Conservation (phyloP, 2,888 invertebrate species). For the Conistra vaccinii region DNA sequence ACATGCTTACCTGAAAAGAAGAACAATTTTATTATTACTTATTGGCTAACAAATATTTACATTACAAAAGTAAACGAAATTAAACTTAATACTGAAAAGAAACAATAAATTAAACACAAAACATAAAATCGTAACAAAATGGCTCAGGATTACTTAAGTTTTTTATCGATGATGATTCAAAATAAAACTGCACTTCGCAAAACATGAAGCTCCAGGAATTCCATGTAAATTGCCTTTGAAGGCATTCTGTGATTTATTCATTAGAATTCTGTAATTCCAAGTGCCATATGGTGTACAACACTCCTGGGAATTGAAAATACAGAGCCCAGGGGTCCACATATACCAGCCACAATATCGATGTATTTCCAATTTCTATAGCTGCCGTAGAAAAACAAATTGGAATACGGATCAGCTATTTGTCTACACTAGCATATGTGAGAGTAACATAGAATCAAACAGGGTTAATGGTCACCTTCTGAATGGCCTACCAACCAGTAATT, state of each 20-base stretch:
- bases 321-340: conserved; percentile 24
- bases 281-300: conserved; percentile 37
- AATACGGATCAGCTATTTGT: conserved; percentile 19
- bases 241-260: conserved; percentile 42
- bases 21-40: conserved; percentile 4
- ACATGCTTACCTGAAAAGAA: conserved; percentile 59
- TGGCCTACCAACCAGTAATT: conserved; percentile 19
- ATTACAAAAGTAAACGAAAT: conserved; percentile 7
- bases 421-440: conserved; percentile 15
- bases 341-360: conserved; percentile 23
- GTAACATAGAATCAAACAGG: conserved; percentile 30
- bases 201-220: conserved; percentile 9
- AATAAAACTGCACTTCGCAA: conserved; percentile 21
- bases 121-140: neutral
- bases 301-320: conserved; percentile 33
- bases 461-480: conserved; percentile 30
- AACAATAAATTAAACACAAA: neutral
- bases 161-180: conserved; percentile 8
- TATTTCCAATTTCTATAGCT: conserved; percentile 16
- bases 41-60: conserved; percentile 18
- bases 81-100: neutral
- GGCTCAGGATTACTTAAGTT: neutral
- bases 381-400: conserved; percentile 31
- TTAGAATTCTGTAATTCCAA: conserved; percentile 43
- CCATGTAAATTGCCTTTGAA: conserved; percentile 31